phyloP scores from a whole-genome alignment of 2,113 vertebrate genomes.

The Entelurus aequoreus region DNA sequence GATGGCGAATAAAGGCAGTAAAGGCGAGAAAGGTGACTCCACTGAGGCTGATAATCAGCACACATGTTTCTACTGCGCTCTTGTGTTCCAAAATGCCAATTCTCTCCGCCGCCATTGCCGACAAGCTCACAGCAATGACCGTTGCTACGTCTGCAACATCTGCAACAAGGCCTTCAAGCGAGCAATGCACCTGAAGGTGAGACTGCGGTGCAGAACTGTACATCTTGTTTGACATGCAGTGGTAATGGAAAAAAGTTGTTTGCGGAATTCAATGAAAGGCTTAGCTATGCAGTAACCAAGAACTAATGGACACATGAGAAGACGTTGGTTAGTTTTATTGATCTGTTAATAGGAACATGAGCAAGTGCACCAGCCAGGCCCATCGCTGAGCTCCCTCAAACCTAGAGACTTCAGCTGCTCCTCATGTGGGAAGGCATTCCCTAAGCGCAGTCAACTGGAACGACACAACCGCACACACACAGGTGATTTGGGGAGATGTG shows the following conservation, averaged over 20 bases:
- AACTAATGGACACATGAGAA: too few species aligned
- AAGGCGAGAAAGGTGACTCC: conserved; percentile 62
- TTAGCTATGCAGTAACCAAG: too few species aligned
- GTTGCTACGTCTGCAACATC: conserved; percentile 85
- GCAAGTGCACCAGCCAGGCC: conserved; percentile 89
- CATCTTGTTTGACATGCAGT: not conserved
- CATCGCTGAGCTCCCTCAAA: conserved; percentile 89
- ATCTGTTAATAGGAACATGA: conserved; percentile 81
- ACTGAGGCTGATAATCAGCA: conserved; percentile 75
- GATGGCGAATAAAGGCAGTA: conserved; percentile 74
- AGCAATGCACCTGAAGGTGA: conserved; percentile 95
- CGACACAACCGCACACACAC: conserved; percentile 95
- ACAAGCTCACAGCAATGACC: conserved; percentile 80
- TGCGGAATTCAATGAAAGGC: too few species aligned
- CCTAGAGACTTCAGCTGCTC: conserved; percentile 88
- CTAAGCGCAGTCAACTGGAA: conserved; percentile 96
- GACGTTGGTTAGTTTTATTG: not conserved
- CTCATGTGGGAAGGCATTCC: conserved; percentile 89
- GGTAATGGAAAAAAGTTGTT: not conserved
- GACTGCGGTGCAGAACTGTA: not conserved
- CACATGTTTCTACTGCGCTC: conserved; percentile 86
- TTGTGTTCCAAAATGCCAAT: conserved; percentile 77
- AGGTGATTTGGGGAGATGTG: conserved; percentile 65
- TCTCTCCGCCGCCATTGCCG: conserved; percentile 81
- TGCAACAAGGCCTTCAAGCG: conserved; percentile 96